These are phyloP conservation scores for Colaptes auratus DNA, from an alignment of 2,113 vertebrate species.

Conservation along the genomic window DNA sequence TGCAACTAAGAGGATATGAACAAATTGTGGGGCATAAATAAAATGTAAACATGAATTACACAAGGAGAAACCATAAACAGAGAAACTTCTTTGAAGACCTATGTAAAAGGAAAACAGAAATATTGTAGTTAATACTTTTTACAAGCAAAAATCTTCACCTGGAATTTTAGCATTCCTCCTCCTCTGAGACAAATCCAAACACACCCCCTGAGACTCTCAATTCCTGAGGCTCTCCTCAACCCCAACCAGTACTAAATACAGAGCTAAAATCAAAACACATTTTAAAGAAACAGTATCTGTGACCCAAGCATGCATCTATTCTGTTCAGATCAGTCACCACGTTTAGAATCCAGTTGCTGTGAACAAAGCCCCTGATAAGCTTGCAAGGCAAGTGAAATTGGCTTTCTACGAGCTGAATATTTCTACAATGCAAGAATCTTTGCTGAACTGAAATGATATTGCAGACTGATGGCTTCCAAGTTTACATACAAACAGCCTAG, in stretches of 20 bases:
- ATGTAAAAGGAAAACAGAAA: slow-evolving; percentile 33
- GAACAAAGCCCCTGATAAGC: neutral
- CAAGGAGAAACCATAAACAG: neutral
- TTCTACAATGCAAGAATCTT: neutral
- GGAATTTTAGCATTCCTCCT: neutral
- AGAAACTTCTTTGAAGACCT: neutral
- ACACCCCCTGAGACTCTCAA: neutral
- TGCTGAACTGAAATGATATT: neutral
- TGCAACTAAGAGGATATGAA: neutral
- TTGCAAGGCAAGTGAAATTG: neutral
- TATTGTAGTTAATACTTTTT: slow-evolving; percentile 20
- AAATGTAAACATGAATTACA: neutral
- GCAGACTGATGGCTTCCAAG: neutral
- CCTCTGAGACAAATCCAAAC: neutral
- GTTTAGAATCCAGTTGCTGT: neutral
- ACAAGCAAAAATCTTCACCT: neutral
- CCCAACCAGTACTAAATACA: neutral
- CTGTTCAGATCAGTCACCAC: neutral
- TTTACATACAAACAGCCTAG: neutral
- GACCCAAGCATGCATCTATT: neutral
- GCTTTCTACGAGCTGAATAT: neutral
- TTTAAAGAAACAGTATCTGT: neutral
- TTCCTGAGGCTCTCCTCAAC: neutral
- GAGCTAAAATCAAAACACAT: neutral
- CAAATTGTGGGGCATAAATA: neutral